Evolutionary conservation across 2,797 vertebrate species (phyloP), one percentile per base, ranked within the genome.

Genomic region (Eptatretus atami): DNA sequence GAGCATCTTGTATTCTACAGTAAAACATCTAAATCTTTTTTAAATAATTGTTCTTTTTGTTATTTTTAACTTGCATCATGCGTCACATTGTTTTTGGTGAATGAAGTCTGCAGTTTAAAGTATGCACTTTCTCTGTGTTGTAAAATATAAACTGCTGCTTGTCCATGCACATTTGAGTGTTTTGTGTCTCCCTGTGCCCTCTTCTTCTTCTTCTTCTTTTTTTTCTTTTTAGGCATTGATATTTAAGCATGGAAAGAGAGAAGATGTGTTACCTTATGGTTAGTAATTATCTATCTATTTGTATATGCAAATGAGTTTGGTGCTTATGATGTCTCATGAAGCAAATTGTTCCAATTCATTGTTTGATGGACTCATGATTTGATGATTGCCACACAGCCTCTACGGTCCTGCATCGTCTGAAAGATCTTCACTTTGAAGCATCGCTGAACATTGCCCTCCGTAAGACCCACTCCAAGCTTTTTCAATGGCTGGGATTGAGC

Each of bases 181-280:
- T 44, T 44, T 44, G 31, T 44, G 4, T 44, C 31, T 44, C 31
- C 31, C 6, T 44, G 31, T 25, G 57, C 12, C 11, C 9, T 12
- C n/a, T 61, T n/a, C 25, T 61, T 12, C 25, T 65, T 1, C 1
- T 64, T 63, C 64, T 67, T 63, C 67, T 19, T 75, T 1, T 70
- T 70, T 70, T 66, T 66, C 13, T 12, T 66, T 12, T 13, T 54
- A 96, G 92, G 86, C 86, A 11, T 86, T 86, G 66, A 77, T 96
- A 70, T 98, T 93, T 71, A 96, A 94, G 69, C 90, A 95, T 67
- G 88, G 84, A 63, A 94, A 90, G 70, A 77, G 92, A 66, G 84
- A 93, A 65, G 87, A 94, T 68, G 80, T 88, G 67, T 76, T 94
- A 31, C 83, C 81, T 1, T 84, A 86, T 6, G 87, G 90, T 96